Base-by-base conservation (phyloP, 2,888 invertebrate species). In the Ceramica pisi region DNA sequence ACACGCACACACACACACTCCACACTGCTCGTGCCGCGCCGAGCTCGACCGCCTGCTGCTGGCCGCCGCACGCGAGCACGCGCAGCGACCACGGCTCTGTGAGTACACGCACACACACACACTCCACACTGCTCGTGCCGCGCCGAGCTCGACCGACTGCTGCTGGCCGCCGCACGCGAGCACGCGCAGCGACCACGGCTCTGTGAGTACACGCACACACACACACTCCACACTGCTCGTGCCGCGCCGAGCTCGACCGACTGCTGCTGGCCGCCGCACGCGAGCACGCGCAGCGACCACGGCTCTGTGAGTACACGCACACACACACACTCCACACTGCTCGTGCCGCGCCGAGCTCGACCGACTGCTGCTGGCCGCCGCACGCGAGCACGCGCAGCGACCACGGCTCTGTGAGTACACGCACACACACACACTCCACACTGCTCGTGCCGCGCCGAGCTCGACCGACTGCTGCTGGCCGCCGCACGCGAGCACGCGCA, bases 21-120 rank as follows among this genome's bases (percentile, higher is more conserved):
- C 21, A 21, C 12, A 21, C 50, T 12, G 6, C 26, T 2, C 16
- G 5, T 46, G 44, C 44, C 93, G 92, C 86, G 88, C 86, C 62
- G 90, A 94, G 81, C 93, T 94, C 59, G 94, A 94, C 87, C 89
- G 89, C 38, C 88, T 94, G 88, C 92, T 94, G 88, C 91, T 86
- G 44, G 82, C 72, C 44, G 76, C 67, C 67, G 59, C 73, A 19
- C 63, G 67, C 26, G 55, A 60, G 16, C 67, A 50, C 53, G 70
- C 60, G 53, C 51, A 16, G 19, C 63, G 68, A 8, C 64, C 76
- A 3, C 59, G 55, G 19, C 1, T 23, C 48, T 69, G 71, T 57
- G 31, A 70, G 66, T 68, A 38, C 14, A n/a, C 55, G 60, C 35
- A n/a, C 14, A 19, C 38, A 0, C n/a, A 16, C 46, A n/a, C 21